Evolutionary conservation across 2,113 vertebrate species (phyloP).

Genomic region (Ptyas mucosa): DNA sequence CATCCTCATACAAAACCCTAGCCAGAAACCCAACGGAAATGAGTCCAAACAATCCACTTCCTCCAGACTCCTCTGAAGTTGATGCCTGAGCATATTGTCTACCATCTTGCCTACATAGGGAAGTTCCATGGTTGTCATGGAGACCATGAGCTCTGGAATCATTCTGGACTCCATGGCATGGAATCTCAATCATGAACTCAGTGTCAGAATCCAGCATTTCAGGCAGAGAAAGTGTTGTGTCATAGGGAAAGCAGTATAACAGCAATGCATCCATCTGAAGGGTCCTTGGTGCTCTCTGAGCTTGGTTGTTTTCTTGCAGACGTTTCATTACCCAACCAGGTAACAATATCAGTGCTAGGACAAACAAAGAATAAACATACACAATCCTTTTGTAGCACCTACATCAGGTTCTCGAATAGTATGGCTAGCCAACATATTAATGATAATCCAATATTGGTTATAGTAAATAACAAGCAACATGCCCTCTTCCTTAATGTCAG

Average conservation of each 20-base stretch:
- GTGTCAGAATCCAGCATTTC: background rate
- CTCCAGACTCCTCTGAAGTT: background rate
- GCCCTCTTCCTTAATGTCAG: background rate
- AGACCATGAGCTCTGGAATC: background rate
- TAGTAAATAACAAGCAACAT: background rate
- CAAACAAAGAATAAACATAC: background rate
- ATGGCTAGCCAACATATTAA: background rate
- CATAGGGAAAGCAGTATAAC: background rate
- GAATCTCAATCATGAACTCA: background rate
- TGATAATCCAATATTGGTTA: background rate
- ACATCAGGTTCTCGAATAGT: background rate
- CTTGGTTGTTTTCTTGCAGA: too few species aligned
- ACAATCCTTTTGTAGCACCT: background rate
- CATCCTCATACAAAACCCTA: background rate
- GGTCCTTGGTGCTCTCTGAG: too few species aligned
- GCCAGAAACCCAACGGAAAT: background rate
- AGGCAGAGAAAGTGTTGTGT: background rate
- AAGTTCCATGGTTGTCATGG: background rate
- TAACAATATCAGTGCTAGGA: too few species aligned
- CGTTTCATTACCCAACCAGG: too few species aligned
- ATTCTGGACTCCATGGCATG: background rate
- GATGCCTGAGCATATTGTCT: background rate
- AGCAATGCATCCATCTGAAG: background rate
- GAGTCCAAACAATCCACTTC: background rate
- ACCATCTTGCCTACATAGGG: background rate